A percentile compares a stretch with the other conserved stretches of the same genome.
Evolutionary conservation across 2,888 invertebrate genomes (phyloP).

Genomic region (Spicauda simplicius): DNA sequence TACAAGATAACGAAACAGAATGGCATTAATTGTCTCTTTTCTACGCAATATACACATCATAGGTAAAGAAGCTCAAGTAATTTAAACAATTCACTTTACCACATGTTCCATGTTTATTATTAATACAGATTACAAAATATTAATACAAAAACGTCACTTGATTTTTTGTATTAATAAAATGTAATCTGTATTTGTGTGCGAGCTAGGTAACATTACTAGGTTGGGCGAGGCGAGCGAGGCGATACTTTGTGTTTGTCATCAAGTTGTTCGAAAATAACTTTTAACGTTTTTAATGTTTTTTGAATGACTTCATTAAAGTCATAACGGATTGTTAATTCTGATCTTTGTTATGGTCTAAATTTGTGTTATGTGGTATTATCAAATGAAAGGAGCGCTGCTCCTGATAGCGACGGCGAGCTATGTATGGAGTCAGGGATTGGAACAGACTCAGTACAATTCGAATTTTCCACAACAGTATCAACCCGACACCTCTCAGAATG

Average conservation of each 20-base stretch:
- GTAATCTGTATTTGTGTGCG: too few relatives aligned
- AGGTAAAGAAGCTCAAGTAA: too few relatives aligned
- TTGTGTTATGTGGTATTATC: slow-evolving; percentile 24
- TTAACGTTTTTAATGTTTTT: slow-evolving; percentile 10
- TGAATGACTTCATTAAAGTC: slow-evolving; percentile 13
- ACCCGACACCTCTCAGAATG: slow-evolving; percentile 58
- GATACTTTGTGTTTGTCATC: slow-evolving; percentile 19
- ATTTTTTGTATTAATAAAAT: too few relatives aligned
- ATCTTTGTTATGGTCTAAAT: slow-evolving; percentile 22
- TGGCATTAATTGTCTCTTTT: too few relatives aligned
- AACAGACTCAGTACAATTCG: slow-evolving; percentile 62
- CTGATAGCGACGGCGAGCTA: slow-evolving; percentile 57
- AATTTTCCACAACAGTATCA: slow-evolving; percentile 66
- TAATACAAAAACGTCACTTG: too few relatives aligned
- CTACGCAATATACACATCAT: too few relatives aligned
- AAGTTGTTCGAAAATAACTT: slow-evolving; percentile 15
- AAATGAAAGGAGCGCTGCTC: slow-evolving; percentile 65
- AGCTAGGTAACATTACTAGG: slow-evolving; percentile 10
- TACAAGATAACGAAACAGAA: too few relatives aligned
- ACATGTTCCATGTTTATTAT: too few relatives aligned
- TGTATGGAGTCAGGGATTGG: slow-evolving; percentile 65
- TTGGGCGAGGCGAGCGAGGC: slow-evolving; percentile 7
- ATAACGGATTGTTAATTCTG: not conserved
- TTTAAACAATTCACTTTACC: too few relatives aligned
- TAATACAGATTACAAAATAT: too few relatives aligned